Conservation (phyloP, 2,888 invertebrate species). For the Polietes domitor region DNA sequence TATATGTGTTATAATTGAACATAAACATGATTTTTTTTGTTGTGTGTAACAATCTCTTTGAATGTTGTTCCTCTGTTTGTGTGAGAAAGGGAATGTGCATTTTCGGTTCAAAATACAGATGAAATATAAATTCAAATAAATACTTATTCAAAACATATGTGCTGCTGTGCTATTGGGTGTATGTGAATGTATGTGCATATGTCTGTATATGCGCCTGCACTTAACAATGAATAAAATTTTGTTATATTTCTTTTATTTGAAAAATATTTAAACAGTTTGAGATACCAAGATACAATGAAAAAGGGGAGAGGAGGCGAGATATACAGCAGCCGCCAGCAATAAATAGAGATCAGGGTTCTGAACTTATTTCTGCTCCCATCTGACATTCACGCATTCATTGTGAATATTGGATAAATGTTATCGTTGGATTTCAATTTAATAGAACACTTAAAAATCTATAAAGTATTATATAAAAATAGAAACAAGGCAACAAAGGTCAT, state of each 20-base stretch:
- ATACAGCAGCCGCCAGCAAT: neutral
- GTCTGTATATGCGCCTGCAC: neutral
- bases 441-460: too few relatives aligned
- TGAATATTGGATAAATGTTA: neutral
- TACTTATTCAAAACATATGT: neutral
- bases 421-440: neutral
- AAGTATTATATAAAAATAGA: too few relatives aligned
- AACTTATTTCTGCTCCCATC: neutral
- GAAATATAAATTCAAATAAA: slow-evolving; percentile 5
- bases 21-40: neutral
- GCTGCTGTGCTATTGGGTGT: too few relatives aligned
- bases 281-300: neutral
- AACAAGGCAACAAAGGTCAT: too few relatives aligned
- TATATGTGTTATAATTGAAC: neutral
- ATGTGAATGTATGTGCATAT: neutral
- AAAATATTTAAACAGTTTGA: neutral
- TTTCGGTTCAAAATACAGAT: slow-evolving; percentile 1
- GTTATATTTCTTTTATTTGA: neutral
- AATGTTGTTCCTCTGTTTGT: neutral
- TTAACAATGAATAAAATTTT: neutral
- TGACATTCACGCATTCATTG: neutral
- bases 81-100: neutral
- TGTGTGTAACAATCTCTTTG: neutral
- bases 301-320: neutral
- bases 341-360: neutral